phyloP scores from a whole-genome alignment of 2,113 vertebrate genomes.

The Apteryx owenii region DNA sequence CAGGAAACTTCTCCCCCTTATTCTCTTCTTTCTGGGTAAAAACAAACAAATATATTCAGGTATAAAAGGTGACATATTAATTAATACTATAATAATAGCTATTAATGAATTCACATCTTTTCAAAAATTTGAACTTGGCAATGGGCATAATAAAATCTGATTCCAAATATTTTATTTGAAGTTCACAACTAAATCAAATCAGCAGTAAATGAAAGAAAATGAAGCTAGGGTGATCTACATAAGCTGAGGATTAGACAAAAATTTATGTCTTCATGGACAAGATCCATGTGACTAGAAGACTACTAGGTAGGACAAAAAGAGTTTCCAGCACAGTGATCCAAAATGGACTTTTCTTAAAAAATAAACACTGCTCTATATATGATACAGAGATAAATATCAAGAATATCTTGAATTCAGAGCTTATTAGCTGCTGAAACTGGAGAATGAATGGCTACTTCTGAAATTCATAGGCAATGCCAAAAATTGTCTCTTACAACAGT shows the following conservation, averaged over 20 bases:
- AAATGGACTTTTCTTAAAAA: background rate
- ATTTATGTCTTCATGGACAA: background rate
- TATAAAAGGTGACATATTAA: background rate
- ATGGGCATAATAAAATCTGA: background rate
- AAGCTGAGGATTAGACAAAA: background rate
- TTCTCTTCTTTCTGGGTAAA: background rate
- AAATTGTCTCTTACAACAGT: background rate
- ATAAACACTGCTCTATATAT: background rate
- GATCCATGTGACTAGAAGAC: background rate
- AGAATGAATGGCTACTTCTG: background rate
- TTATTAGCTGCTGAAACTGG: background rate
- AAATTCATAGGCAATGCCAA: background rate
- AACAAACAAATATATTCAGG: background rate
- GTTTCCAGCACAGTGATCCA: background rate
- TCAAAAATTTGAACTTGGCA: background rate
- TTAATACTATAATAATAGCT: background rate
- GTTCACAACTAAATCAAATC: background rate
- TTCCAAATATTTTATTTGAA: background rate
- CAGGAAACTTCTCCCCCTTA: background rate
- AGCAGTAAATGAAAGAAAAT: background rate
- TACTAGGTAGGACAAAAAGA: background rate
- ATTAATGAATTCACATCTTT: background rate
- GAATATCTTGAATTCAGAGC: background rate
- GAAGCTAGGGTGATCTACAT: background rate
- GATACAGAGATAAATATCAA: background rate